Base-by-base conservation (phyloP, 2,113 vertebrate species). In the Chiloscyllium plagiosum region DNA sequence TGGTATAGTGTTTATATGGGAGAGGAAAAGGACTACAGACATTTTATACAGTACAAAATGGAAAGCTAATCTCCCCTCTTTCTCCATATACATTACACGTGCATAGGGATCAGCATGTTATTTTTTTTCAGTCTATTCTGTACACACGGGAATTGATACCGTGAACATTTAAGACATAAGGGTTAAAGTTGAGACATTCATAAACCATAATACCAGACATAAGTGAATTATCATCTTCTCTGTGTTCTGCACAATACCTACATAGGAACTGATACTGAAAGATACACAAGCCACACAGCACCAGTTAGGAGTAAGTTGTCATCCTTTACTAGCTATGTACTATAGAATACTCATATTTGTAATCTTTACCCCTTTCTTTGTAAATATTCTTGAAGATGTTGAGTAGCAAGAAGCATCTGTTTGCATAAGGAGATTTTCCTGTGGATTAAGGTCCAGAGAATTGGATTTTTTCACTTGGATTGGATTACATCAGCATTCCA, bases 401-500 rank as follows among this genome's bases (percentile, higher is more conserved):
- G 26, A 95, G 69, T 72, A 95, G 37, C 93, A 50, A 72, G 68
- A 70, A 33, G 94, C 94, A 72, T 29, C 94, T 52, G 42, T 95
- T 95, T 76, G 24, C 29, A 52, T 95, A 76, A 95, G 42, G 26
- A 72, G 69, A 95, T 95, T 95, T 93, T 95, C 22, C 69, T 70
- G 94, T 72, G 42, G 69, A 72, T 95, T 95, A 95, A 72, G 42
- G 42, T 95, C n/a, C 26, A 33, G 94, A 33, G 68, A 52, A 95
- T 95, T 95, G 52, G 94, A 47, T 33, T 95, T 72, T 72, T 17
- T 50, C 69, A 68, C n/a, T 68, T 61, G 20, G 89, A 93, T 93
- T 93, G 56, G 89, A 93, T 95, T 76, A 95, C 69, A 95, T 95
- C 94, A 95, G 69, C 94, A 95, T 95, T 52, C 42, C 42, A 76